phyloP scores from a whole-genome alignment of 2,113 vertebrate species.

The Pelodiscus sinensis region DNA sequence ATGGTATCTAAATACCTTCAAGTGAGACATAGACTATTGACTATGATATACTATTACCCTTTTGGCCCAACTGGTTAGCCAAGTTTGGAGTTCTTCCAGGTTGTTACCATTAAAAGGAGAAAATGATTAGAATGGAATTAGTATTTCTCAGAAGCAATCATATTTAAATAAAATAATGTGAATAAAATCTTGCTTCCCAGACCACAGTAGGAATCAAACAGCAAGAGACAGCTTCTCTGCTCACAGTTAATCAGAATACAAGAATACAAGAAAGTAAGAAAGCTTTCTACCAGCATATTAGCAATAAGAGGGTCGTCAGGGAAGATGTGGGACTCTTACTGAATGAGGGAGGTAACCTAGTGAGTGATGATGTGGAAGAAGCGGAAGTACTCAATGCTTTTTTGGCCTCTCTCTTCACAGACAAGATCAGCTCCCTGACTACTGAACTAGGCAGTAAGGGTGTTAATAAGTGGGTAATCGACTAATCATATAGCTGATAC shows the following conservation, averaged over 20 bases:
- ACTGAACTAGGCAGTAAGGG: too few species aligned
- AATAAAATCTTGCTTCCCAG: not conserved
- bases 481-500: too few species aligned
- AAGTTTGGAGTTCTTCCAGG: not conserved
- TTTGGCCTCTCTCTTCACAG: too few species aligned
- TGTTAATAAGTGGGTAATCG: too few species aligned
- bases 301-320: too few species aligned
- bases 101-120: not conserved
- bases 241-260: not conserved
- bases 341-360: too few species aligned
- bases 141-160: not conserved
- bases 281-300: too few species aligned
- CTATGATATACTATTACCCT: not conserved
- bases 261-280: too few species aligned
- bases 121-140: not conserved
- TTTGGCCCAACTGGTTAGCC: not conserved
- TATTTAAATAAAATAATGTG: not conserved
- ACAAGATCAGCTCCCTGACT: too few species aligned
- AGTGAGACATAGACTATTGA: not conserved
- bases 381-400: too few species aligned
- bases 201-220: not conserved
- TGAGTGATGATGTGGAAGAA: too few species aligned
- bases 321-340: too few species aligned
- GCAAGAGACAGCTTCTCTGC: not conserved
- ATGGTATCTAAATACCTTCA: accelerated